Base-by-base conservation (phyloP, 2,888 invertebrate genomes). In the Meteorus colon region DNA sequence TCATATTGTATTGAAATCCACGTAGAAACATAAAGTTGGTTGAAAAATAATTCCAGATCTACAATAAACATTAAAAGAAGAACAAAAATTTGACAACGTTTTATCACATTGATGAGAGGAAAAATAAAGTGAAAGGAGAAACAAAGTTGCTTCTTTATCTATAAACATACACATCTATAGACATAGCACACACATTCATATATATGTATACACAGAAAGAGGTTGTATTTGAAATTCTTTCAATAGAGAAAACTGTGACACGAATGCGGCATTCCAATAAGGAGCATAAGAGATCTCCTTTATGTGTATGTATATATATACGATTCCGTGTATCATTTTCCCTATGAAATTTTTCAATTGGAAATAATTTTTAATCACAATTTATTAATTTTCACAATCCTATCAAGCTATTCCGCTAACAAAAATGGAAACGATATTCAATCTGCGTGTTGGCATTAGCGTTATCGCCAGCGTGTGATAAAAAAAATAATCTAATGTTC, bases 241-340 rank as follows among this genome's bases (percentile, higher is more conserved):
- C 80, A 81, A 82, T 83, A 80, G 85, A 86, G 85, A 86, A 86
- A 86, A 86, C 85, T 85, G 77, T 85, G 85, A 83, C 85, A 83
- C 79, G 82, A 76, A 82, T 83, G 82, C 82, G 78, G 80, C 82
- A 82, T 85, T 84, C 82, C 82, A 83, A 71, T 69, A 73, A 66
- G 69, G 55, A 55, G 70, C 71, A 62, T 62, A 71, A 69, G 41
- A 60, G 59, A 45, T 34, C 71, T 63, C 31, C 41, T 48, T 27
- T 60, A 29, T 29, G 29, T 1, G 5, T 60, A 24, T 60, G 3
- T 27, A 59, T 59, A 19, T 27, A 59, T 24, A 59, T n/a, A 59
- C 27, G 24, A n/a, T 29, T 29, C 24, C 29, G 24, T 60, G 27
- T 60, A 48, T 48, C n/a, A 48, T 31, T 71, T 70, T 70, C 19